Conservation (phyloP, 2,888 invertebrate species). For the Pristionchus mayeri region DNA sequence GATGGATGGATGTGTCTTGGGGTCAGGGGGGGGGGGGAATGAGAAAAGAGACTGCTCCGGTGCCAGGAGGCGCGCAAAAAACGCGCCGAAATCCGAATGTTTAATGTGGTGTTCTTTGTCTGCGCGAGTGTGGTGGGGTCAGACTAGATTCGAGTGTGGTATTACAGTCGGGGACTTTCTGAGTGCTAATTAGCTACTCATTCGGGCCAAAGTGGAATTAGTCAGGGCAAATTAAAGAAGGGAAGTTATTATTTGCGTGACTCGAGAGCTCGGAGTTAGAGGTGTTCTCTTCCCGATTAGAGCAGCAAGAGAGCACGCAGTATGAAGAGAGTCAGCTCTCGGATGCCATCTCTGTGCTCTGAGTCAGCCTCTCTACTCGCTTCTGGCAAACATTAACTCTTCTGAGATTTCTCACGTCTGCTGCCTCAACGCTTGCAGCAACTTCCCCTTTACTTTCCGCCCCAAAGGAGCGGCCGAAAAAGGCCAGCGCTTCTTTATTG, state of each 20-base stretch:
- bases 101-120: conserved; percentile 20
- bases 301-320: background rate
- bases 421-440: no score
- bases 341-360: background rate
- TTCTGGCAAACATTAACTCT: no score
- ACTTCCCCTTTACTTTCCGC: background rate
- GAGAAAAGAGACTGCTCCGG: background rate
- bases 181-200: no score
- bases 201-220: no score
- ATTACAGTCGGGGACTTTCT: background rate
- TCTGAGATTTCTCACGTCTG: no score
- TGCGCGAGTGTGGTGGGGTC: background rate
- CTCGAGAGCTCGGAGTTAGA: no score
- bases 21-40: background rate
- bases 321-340: background rate
- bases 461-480: background rate
- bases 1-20: no score
- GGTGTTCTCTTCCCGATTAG: no score
- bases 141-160: background rate
- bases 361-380: background rate
- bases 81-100: background rate
- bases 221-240: no score
- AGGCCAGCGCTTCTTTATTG: no score
- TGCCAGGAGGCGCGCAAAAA: conserved; percentile 5
- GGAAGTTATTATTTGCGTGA: no score